Evolutionary conservation across 2,888 invertebrate species (phyloP).

Genomic region (Tipula confusa): DNA sequence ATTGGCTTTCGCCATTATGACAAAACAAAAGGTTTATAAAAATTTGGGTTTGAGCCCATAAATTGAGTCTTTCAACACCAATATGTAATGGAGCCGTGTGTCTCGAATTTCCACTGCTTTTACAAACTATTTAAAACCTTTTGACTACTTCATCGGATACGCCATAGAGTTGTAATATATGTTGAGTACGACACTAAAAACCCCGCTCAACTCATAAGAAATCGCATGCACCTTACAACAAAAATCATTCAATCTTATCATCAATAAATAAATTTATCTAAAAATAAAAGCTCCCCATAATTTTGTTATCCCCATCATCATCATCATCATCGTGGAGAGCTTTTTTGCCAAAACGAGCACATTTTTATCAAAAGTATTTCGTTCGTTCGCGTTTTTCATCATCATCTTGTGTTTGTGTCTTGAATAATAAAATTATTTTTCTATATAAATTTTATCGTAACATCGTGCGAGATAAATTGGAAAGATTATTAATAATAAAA

Average conservation of each 20-base stretch:
- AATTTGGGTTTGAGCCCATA: too few species aligned
- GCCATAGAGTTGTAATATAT: too few species aligned
- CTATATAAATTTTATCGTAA: background rate
- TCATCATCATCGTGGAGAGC: background rate
- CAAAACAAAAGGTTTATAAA: too few species aligned
- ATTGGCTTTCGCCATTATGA: too few species aligned
- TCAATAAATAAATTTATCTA: background rate
- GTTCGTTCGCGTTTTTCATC: background rate
- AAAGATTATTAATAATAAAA: background rate
- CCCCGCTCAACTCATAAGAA: background rate
- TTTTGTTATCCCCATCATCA: background rate
- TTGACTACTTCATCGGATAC: too few species aligned
- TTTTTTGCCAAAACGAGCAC: background rate
- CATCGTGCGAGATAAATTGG: conserved; percentile 12
- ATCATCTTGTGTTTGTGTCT: background rate
- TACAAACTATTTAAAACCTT: too few species aligned
- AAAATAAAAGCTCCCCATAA: background rate
- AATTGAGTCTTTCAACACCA: too few species aligned
- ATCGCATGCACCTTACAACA: background rate
- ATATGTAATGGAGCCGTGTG: too few species aligned
- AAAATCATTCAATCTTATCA: conserved; percentile 12
- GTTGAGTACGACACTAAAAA: background rate
- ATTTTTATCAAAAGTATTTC: background rate
- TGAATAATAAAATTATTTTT: background rate
- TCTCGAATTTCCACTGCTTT: too few species aligned